Base-by-base conservation (phyloP, 2,797 vertebrate species). In the Cephalopachus bancanus region DNA sequence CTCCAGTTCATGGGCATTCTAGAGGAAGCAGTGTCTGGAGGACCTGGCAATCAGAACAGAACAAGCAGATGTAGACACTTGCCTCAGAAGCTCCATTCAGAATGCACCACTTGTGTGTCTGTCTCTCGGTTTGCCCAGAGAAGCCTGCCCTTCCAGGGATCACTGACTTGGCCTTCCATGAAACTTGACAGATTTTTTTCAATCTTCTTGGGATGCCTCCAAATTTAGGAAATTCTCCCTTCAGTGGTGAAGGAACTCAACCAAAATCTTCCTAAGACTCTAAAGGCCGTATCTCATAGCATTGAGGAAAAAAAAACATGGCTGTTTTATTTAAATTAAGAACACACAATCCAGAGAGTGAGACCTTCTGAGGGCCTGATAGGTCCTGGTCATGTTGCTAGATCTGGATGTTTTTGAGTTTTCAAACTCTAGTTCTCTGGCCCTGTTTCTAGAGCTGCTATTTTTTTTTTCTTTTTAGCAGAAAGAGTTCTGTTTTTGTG, bases 271-370 rank as follows among this genome's bases (percentile, higher is more conserved):
- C 72, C 78, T 15, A 62, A 59, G 17, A 76, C 49, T 71, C 55
- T 20, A 71, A 71, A 80, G 44, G 67, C 22, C 33, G 1, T 53
- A 16, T 44, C 19, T 6, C 33, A 51, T 75, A 7, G 30, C 44
- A 7, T 4, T 44, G 44, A 44, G 44, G 6, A 44, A 44, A 44
- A 44, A 16, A n/a, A 71, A 8, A 79, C 15, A 15, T 12, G 64
- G 3, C 28, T 75, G 33, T 64, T 69, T 72, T 55, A 53, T 80
- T 96, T 37, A 67, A 96, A 89, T 76, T n/a, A 75, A 84, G 71
- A 78, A 60, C 76, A 17, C 53, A 22, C 83, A 44, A 16, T 83
- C 37, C 64, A 72, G 10, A 69, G 19, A 75, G 37, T 24, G 24
- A 71, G 19, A 1, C 4, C n/a, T 4, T 64, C 51, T 12, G 60